A percentile compares a stretch with the other conserved stretches of the same genome.
These are phyloP conservation scores for Takifugu bimaculatus DNA, from an alignment of 2,113 vertebrate genomes.

Conservation along the genomic window DNA sequence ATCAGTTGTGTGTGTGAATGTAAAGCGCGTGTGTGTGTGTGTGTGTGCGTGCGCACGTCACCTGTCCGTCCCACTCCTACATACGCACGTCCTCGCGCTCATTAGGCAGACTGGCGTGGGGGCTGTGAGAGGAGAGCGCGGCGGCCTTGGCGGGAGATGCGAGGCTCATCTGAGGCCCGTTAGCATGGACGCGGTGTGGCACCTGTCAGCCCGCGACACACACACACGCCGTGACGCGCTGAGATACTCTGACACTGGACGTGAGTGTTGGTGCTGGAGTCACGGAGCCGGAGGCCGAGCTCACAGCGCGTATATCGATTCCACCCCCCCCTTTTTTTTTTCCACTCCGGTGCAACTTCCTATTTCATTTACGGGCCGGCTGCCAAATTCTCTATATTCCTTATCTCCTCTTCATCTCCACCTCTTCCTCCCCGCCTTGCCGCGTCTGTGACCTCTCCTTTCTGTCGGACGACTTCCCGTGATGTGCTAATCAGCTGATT, in stretches of 20 bases:
- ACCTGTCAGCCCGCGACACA: slow-evolving; percentile 61
- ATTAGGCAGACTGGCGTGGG: slow-evolving; percentile 54
- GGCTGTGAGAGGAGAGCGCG: slow-evolving; percentile 25
- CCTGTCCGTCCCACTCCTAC: background rate
- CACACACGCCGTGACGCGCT: slow-evolving; percentile 51
- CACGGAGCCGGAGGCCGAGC: slow-evolving; percentile 48
- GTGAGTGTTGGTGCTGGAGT: slow-evolving; percentile 3
- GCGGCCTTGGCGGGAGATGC: slow-evolving; percentile 44
- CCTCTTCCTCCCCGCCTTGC: background rate
- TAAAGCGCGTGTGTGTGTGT: background rate
- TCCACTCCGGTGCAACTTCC: slow-evolving; percentile 46
- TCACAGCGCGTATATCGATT: slow-evolving; percentile 43
- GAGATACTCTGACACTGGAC: slow-evolving; percentile 44
- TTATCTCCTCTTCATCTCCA: slow-evolving; percentile 24
- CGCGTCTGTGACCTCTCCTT: slow-evolving; percentile 31
- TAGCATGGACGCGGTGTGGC: slow-evolving; percentile 68
- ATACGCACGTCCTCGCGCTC: slow-evolving; percentile 43
- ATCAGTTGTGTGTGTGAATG: slow-evolving; percentile 12
- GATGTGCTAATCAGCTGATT: slow-evolving; percentile 38
- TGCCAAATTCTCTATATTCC: slow-evolving; percentile 38
- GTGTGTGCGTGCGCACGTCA: slow-evolving; percentile 22
- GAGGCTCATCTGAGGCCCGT: slow-evolving; percentile 60
- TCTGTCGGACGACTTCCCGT: slow-evolving; percentile 42
- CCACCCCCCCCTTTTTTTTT: slow-evolving; percentile 22
- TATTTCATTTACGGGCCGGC: slow-evolving; percentile 40